phyloP scores from a whole-genome alignment of 2,113 vertebrate species.

The Anhinga anhinga region DNA sequence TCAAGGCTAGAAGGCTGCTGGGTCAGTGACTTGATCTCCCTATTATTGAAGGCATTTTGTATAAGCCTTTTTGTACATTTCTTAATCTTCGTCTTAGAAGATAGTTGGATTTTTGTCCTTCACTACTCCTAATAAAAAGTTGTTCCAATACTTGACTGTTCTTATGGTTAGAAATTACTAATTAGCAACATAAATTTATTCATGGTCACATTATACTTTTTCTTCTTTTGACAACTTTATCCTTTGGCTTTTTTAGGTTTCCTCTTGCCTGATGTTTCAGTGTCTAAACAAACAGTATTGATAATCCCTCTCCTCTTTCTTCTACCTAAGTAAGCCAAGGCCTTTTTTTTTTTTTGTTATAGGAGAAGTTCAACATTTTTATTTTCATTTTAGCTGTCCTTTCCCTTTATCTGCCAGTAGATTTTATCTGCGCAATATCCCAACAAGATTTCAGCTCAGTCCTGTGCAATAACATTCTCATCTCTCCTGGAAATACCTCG shows the following conservation, averaged over 20 bases:
- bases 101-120: background rate
- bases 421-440: background rate
- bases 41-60: background rate
- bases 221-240: background rate
- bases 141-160: background rate
- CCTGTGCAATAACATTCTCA: background rate
- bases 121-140: background rate
- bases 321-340: background rate
- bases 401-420: background rate
- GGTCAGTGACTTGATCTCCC: background rate
- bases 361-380: background rate
- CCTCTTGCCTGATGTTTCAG: background rate
- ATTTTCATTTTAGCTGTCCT: background rate
- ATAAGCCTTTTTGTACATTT: background rate
- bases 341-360: background rate
- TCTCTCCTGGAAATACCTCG: background rate
- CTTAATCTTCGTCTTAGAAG: background rate
- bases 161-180: background rate
- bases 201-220: slow-evolving; percentile 1
- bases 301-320: background rate
- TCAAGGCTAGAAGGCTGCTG: background rate
- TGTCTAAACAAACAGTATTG: background rate
- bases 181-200: slow-evolving; percentile 47
- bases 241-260: background rate
- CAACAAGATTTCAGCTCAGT: background rate